Percentiles rank a stretch among this genome's conserved stretches.
These are phyloP conservation scores for Lycorma delicatula DNA, from an alignment of 1,140 invertebrate species.

Conservation along the genomic window DNA sequence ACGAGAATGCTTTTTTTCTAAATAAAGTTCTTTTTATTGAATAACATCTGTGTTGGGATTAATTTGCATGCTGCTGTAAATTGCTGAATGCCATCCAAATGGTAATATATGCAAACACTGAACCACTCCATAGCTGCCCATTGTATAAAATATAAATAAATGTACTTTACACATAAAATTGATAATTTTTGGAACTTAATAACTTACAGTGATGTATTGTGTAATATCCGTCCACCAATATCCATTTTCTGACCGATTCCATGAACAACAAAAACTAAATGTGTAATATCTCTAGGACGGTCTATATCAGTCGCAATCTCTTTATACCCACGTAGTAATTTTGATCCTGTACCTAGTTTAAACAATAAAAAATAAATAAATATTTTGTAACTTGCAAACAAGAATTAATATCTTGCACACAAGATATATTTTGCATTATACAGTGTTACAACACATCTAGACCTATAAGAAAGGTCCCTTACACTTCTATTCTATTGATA, in stretches of 20 bases:
- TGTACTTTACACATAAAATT: too few relatives aligned
- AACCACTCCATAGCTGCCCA: too few relatives aligned
- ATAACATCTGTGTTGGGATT: too few relatives aligned
- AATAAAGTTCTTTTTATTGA: too few relatives aligned
- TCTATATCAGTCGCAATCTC: slow-evolving; percentile 46
- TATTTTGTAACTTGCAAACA: not conserved
- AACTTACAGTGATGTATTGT: slow-evolving; percentile 56
- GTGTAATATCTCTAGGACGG: slow-evolving; percentile 61
- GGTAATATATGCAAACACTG: too few relatives aligned
- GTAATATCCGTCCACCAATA: slow-evolving; percentile 53
- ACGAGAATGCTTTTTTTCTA: too few relatives aligned
- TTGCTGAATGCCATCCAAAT: too few relatives aligned
- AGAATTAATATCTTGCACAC: not conserved
- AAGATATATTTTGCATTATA: not conserved
- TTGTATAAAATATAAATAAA: too few relatives aligned
- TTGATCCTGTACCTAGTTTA: slow-evolving; percentile 49
- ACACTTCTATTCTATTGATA: too few relatives aligned
- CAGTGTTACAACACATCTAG: not conserved
- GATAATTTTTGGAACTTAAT: not conserved
- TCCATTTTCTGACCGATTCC: slow-evolving; percentile 72
- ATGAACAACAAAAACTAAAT: slow-evolving; percentile 68
- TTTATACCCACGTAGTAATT: slow-evolving; percentile 54
- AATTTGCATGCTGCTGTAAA: too few relatives aligned
- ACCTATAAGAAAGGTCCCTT: too few relatives aligned
- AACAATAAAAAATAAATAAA: slow-evolving; percentile 5